phyloP scores from a whole-genome alignment of 2,888 invertebrate genomes.

The Ectemnius lituratus region DNA sequence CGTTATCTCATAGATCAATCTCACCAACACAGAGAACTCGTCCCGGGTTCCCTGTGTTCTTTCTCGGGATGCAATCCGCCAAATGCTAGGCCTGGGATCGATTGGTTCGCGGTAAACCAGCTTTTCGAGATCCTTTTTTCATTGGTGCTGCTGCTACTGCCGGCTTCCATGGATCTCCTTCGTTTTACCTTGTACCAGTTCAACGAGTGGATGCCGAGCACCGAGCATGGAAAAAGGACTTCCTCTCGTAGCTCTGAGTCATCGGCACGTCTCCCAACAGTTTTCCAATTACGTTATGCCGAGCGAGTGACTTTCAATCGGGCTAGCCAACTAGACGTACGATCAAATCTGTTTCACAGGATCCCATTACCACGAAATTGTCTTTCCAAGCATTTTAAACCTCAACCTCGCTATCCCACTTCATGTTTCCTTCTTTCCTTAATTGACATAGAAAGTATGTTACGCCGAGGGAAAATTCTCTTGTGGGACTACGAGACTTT shows the following conservation, averaged over 20 bases:
- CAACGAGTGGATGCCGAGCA: constrained; percentile 59
- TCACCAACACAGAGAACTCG: constrained; percentile 26
- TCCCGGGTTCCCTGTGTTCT: neutral
- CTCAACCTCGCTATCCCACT: too few species aligned
- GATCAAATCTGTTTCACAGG: constrained; percentile 25
- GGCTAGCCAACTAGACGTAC: constrained; percentile 12
- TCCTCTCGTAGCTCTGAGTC: constrained; percentile 68
- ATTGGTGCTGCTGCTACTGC: neutral
- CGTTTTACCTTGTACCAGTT: constrained; percentile 72
- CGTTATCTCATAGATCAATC: constrained; percentile 19
- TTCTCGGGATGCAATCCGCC: neutral
- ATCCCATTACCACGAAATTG: constrained; percentile 16
- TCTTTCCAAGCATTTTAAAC: neutral
- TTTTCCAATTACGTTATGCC: constrained; percentile 19
- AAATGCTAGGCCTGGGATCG: constrained; percentile 1
- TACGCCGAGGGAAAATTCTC: too few species aligned
- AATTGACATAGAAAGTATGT: too few species aligned
- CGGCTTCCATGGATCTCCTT: constrained; percentile 40
- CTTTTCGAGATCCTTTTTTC: constrained; percentile 9
- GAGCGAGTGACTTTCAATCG: constrained; percentile 15
- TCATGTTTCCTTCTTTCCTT: too few species aligned
- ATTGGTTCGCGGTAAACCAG: constrained; percentile 30
- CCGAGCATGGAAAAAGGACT: constrained; percentile 63
- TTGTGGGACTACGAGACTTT: too few species aligned
- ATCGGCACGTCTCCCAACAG: constrained; percentile 46